Evolutionary conservation across 2,888 invertebrate genomes (phyloP).

Genomic region (Hartigia nigra): DNA sequence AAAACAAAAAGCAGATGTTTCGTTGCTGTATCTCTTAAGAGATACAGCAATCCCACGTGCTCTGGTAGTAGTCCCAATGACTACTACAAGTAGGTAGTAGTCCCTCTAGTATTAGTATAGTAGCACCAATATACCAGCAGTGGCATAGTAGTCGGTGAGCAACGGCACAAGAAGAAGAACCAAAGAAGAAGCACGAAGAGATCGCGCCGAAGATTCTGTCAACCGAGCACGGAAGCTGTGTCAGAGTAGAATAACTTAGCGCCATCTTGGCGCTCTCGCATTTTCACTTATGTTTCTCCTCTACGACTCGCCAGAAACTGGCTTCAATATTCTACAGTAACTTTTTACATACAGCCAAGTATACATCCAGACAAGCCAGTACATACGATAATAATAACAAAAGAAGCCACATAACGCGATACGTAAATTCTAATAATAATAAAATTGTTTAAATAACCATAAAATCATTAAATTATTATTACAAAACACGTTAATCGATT

Average conservation of each 20-base stretch:
- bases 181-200: constrained; percentile 31
- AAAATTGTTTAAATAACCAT: neutral
- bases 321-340: neutral
- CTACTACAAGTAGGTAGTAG: neutral
- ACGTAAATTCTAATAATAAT: neutral
- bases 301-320: neutral
- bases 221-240: constrained; percentile 50
- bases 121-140: neutral
- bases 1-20: constrained; percentile 32
- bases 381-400: neutral
- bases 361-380: neutral
- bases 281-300: neutral
- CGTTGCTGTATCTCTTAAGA: constrained; percentile 4
- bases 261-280: constrained; percentile 9
- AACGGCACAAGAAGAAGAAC: neutral
- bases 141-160: neutral
- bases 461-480: too few relatives aligned
- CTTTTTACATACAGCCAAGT: neutral
- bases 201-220: constrained; percentile 53
- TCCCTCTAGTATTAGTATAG: neutral
- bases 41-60: neutral
- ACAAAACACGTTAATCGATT: too few relatives aligned
- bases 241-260: constrained; percentile 30
- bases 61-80: neutral
- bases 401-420: neutral